Evolutionary conservation across 2,113 vertebrate species (phyloP), one percentile per base, ranked within the genome.

Genomic region (Formicarius rufipectus): DNA sequence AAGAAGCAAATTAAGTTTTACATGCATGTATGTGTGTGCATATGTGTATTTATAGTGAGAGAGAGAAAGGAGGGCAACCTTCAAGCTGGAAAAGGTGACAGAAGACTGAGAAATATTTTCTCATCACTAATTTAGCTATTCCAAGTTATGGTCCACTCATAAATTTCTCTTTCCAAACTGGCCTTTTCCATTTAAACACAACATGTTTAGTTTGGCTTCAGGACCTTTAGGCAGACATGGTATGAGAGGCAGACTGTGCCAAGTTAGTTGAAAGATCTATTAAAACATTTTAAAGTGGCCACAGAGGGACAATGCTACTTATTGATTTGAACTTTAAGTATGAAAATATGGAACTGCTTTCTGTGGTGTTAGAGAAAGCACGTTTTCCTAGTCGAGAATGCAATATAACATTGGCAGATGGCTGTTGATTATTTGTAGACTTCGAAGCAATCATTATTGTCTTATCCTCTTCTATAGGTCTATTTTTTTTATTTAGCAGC

Each of bases 181-280:
- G 87, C 77, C 84, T 97, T 96, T 97, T 49, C 94, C 87, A 60
- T 45, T 90, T 76, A 90, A 97, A 60, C 55, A 94, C 21, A 53
- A 44, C 7, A 7, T 55, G 31, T 96, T 97, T 97, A 35, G 87
- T 96, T 96, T 97, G 93, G 86, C 80, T 90, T 44, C 37, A 81
- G 16, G 35, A 87, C 23, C 37, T 96, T 89, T 95, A 73, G 79
- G 89, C 84, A 87, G 87, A 67, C 1, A 1, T 89, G 69, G 79
- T 96, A 62, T 13, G 76, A 97, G 80, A 64, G 21, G 77, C 4
- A 9, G 47, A 73, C 63, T 69, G 55, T 87, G 88, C 93, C 95
- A 97, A 85, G 50, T 79, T 90, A 68, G 68, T 82, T 89, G 87
- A 96, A 97, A 94, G 45, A 49, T 40, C 59, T 78, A 62, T 88